Base-by-base conservation (phyloP, 2,113 vertebrate genomes). In the Steatornis caripensis region DNA sequence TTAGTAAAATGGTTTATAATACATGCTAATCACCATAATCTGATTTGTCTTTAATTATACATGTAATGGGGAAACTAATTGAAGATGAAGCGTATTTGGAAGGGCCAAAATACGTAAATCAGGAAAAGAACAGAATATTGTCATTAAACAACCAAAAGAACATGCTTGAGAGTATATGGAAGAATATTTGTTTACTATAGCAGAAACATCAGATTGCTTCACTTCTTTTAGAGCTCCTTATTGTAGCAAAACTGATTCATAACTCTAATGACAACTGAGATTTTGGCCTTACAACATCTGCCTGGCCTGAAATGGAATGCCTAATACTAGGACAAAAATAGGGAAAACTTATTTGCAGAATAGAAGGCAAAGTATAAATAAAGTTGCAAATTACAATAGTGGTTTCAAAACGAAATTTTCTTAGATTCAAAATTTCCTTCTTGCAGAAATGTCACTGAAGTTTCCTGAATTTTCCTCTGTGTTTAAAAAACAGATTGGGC, bases 21-120 rank as follows among this genome's bases (percentile, higher is more conserved):
- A 97, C 91, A 98, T 97, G 94, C 93, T 98, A 98, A 98, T 98
- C 80, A 80, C 76, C 75, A 91, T 98, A 97, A 98, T 97, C 95
- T 97, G 96, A 97, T 98, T 98, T 98, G 83, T 89, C 55, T 49
- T 96, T 96, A 98, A 97, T 98, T 98, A 97, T 95, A 95, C 68
- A 48, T 81, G 79, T 84, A 98, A 91, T 94, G 89, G 82, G 36
- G 71, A 96, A 97, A 93, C 81, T 95, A 97, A 97, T 97, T 97
- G 94, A 77, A 97, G 97, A 97, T 87, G 60, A 97, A 93, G 71
- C 49, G 66, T 74, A 95, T 91, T 90, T 7, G 7, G 43, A 84
- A 94, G 70, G 61, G 66, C 88, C 90, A 93, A 97, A 96, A 93
- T 51, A 92, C 8, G 26, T 57, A 90, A 93, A 96, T 84, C 27